These are phyloP conservation scores for Oreortyx pictus DNA, from an alignment of 2,797 vertebrate genomes.

Conservation along the genomic window DNA sequence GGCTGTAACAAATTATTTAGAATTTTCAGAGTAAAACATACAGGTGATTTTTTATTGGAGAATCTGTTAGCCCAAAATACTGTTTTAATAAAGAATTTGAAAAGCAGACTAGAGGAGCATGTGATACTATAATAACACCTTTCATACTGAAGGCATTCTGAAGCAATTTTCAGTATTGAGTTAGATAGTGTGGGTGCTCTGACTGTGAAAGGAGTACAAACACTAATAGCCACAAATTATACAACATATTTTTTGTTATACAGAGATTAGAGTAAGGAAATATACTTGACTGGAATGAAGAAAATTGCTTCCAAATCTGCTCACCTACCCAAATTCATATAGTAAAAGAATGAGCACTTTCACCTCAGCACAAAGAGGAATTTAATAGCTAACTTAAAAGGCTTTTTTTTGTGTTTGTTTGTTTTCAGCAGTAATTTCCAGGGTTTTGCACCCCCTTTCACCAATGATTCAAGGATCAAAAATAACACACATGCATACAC, in stretches of 20 bases:
- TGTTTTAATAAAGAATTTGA: constrained; percentile 69
- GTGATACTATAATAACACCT: constrained; percentile 67
- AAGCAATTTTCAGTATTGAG: constrained; percentile 61
- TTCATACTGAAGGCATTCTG: constrained; percentile 60
- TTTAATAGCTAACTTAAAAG: background rate
- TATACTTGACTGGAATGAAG: background rate
- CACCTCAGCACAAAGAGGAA: background rate
- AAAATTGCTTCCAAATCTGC: background rate
- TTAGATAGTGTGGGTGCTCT: constrained; percentile 12
- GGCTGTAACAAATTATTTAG: constrained; percentile 53
- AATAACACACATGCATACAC: background rate
- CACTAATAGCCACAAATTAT: constrained; percentile 25
- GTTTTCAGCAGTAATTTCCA: background rate
- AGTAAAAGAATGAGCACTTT: background rate
- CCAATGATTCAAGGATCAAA: background rate
- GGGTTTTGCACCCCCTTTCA: background rate
- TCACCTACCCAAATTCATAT: background rate
- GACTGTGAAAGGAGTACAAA: constrained; percentile 35
- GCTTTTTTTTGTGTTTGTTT: background rate
- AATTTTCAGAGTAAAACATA: constrained; percentile 41
- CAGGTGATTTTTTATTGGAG: constrained; percentile 50
- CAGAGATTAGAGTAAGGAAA: background rate
- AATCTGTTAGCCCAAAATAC: constrained; percentile 50
- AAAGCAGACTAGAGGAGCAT: constrained; percentile 54
- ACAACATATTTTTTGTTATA: constrained; percentile 3